Base-by-base conservation (phyloP, 1,140 invertebrate genomes). In the Himalopsyche phryganea region DNA sequence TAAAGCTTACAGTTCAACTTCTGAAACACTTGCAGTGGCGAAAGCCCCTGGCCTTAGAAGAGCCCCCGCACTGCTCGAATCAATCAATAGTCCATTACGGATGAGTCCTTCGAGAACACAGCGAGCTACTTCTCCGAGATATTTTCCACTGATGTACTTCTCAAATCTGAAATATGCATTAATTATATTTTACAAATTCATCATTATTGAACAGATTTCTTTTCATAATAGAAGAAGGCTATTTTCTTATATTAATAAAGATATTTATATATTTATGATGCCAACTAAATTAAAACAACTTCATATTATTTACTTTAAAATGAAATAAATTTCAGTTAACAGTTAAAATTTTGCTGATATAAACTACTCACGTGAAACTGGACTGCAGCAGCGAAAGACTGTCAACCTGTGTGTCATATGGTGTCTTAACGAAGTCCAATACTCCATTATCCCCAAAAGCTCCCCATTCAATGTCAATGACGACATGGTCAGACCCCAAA, bases 361-460 rank as follows among this genome's bases (percentile, higher is more conserved):
- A n/a, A n/a, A n/a, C n/a, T 23, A 68, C 71, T 71, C 23, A 82
- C 84, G 82, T 83, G 89, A 83, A 91, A 69, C 77, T 94, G 84
- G 70, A 80, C 81, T 56, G 78, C 72, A 60, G 83, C 47, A 96
- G 81, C 1, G 92, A 95, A 51, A 85, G 81, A 2, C 81, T 75
- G 71, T 98, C 94, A 46, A 98, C 86, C 45, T 84, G 81, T 14
- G 76, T 72, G 71, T 98, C 95, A 71, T 89, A 94, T 61, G 90
- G 83, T 0, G 93, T 96, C 33, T 84, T 74, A 10, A 96, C 75
- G 69, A 92, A 92, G 68, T 94, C 86, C 6, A 98, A 71, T 42
- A 80, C 82, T 7, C 91, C 91, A 62, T 89, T 85, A 69, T 96
- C 91, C 1, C 95, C 95, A 72, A 97, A 96, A n/a, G 93, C 94